Base-by-base conservation (phyloP, 2,797 vertebrate genomes). In the Chanos chanos region DNA sequence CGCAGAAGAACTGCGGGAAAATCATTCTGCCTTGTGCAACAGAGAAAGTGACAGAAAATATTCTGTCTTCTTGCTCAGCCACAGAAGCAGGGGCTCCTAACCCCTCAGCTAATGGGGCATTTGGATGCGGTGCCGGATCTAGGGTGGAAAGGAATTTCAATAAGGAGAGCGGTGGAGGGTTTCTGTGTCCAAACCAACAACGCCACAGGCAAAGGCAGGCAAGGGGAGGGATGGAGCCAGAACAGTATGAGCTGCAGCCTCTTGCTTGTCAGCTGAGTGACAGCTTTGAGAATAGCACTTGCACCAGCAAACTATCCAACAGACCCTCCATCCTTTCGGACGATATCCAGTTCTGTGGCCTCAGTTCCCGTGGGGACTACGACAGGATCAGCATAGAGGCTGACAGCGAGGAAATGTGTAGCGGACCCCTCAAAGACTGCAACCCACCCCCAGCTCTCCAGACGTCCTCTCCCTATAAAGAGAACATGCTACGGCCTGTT, bases 241-340 rank as follows among this genome's bases (percentile, higher is more conserved):
- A 98, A 75, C 95, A 98, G 50, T 98, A 97, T 0, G 96, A 99
- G 84, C 89, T 99, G 44, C 96, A 97, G 78, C 95, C 96, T 8
- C 58, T 99, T 74, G 93, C 94, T 13, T 90, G 93, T 63, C 93
- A 94, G 59, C 84, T 95, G 56, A 99, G 94, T 0, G 95, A 98
- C 87, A 99, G 96, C 77, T 99, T 98, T 65, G 96, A 99, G 77
- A 98, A 97, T 80, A 99, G 96, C 88, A 99, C 95, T 7, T 96
- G 94, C 73, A 98, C 96, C 40, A 99, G 96, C 76, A 99, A 96
- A 80, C 83, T 99, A 69, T 98, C 96, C 73, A 97, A 98, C 80
- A 85, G 92, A 25, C 95, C 94, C 9, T 99, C 96, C 0, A 90
- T 97, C 48, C 90, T 97, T 57, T 98, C 96, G 0, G 95, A 98